Evolutionary conservation across 2,888 invertebrate species (phyloP), one percentile per base, ranked within the genome.

Genomic region (Erebia ligea): DNA sequence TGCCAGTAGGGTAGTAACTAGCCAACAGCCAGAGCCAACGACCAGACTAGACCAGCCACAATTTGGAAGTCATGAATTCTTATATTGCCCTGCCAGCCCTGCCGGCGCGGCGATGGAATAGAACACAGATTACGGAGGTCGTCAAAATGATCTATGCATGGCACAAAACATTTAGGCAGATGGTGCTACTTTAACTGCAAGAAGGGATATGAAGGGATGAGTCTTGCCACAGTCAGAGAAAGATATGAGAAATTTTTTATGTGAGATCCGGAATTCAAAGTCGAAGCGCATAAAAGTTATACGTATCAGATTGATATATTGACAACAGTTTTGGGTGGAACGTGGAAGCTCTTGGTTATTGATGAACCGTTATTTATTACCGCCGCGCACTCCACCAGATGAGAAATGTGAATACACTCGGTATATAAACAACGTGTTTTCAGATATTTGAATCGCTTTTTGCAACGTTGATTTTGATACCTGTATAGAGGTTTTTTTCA

Each of bases 331-430:
- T 79, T 80, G 80, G 81, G 82, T 80, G 82, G 76, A 80, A 82
- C 84, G 79, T 79, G 82, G 81, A 76, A 80, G 79, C 83, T 80
- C 81, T 85, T 80, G 85, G 81, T 88, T 89, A 89, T 89, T 90
- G 86, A 90, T 88, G 88, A 86, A 81, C 82, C 77, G 84, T 87
- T 88, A 89, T 89, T 88, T 90, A 89, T 89, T 88, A 86, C 85
- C 79, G 76, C 81, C 78, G 83, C 80, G 81, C 81, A 80, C 82
- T 80, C 79, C 67, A 63, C 73, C 74, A 71, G 74, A 76, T 76
- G 75, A 73, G 73, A 73, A 73, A 75, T 75, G 68, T 68, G 73
- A 73, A 74, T 76, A 71, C 70, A 74, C 74, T 73, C 67, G 57
- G 56, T 73, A 71, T 67, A 74, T 75, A 73, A 74, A 74, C 69